phyloP scores from a whole-genome alignment of 1,140 invertebrate species.

The Eueides isabella region DNA sequence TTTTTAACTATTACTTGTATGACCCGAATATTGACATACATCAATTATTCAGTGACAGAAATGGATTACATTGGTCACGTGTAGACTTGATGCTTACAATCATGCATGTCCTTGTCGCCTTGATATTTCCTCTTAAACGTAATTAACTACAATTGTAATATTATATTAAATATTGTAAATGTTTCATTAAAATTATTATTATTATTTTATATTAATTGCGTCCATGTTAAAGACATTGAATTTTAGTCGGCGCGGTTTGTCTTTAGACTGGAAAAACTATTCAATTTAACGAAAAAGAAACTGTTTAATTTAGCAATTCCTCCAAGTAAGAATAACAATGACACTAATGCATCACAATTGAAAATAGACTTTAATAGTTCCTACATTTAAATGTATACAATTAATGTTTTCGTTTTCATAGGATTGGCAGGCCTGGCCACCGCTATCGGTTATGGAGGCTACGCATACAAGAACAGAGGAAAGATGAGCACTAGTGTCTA shows the following conservation, averaged over 20 bases:
- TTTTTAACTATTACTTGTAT: not conserved
- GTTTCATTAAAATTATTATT: no score
- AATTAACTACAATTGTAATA: not conserved
- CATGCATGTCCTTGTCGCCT: slow-evolving; percentile 1
- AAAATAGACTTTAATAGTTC: no score
- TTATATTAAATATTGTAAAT: no score
- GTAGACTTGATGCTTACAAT: not conserved
- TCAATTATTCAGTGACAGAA: not conserved
- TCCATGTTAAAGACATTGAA: not conserved
- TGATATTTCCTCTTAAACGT: not conserved
- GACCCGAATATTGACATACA: not conserved
- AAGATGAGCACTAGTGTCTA: slow-evolving; percentile 91
- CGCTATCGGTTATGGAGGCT: slow-evolving; percentile 86
- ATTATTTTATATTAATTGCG: no score
- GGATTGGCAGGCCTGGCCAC: slow-evolving; percentile 86
- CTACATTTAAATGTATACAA: not conserved
- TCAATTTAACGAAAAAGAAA: no score
- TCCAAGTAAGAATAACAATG: not conserved
- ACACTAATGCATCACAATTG: not conserved
- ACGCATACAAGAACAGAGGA: slow-evolving; percentile 88
- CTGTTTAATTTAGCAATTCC: no score
- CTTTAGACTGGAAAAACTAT: no score
- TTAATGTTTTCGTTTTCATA: slow-evolving; percentile 72
- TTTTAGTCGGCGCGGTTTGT: no score
- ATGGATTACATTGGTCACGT: slow-evolving; percentile 1